These are phyloP conservation scores for Helicolenus hilgendorfi DNA, from an alignment of 2,797 vertebrate genomes.

Conservation along the genomic window DNA sequence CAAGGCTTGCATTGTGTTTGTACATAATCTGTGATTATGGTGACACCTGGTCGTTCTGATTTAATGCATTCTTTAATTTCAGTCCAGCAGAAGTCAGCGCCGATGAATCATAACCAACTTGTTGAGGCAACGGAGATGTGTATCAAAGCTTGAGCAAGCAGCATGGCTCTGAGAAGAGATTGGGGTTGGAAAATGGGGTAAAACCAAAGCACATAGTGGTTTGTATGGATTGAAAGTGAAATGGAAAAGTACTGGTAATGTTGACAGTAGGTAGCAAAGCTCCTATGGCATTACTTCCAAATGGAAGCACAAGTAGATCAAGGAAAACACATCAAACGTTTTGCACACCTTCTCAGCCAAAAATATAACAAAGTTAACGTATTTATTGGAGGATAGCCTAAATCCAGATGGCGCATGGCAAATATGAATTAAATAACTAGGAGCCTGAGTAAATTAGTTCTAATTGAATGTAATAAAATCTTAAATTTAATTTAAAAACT, in stretches of 20 bases:
- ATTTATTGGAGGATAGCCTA: background rate
- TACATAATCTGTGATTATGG: background rate
- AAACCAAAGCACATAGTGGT: background rate
- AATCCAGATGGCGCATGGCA: background rate
- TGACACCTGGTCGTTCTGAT: conserved; percentile 16
- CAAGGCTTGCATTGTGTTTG: background rate
- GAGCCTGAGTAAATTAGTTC: background rate
- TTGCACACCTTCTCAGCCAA: background rate
- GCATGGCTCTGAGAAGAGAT: background rate
- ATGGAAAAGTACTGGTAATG: conserved; percentile 27
- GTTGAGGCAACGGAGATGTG: background rate
- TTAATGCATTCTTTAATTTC: conserved; percentile 7
- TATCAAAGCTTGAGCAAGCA: background rate
- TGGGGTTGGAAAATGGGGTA: background rate
- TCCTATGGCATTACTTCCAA: background rate
- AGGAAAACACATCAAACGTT: background rate
- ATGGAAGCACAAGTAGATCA: background rate
- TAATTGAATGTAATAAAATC: background rate
- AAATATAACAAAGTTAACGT: background rate
- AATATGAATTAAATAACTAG: background rate
- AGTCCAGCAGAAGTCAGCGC: background rate
- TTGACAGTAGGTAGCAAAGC: background rate
- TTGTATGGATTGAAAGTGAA: background rate
- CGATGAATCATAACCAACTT: conserved; percentile 22
- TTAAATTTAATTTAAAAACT: background rate